Conservation (phyloP, 2,888 invertebrate species). For the Mythimna impura region DNA sequence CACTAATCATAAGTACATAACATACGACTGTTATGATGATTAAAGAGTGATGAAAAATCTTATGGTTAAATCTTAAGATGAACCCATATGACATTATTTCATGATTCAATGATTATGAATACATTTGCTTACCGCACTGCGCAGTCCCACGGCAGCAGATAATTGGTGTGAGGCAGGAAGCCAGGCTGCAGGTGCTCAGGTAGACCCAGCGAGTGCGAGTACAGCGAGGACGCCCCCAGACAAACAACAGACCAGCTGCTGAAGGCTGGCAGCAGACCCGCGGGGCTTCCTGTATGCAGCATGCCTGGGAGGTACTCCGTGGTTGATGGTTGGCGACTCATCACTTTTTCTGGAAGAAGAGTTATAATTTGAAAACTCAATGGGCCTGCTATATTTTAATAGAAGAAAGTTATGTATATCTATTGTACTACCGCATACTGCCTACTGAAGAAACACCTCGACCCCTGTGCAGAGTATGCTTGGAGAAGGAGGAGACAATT, state of each 20-base stretch:
- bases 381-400: too few species aligned
- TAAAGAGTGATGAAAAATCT: too few species aligned
- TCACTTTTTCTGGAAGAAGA: slow-evolving; percentile 87
- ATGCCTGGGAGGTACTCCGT: slow-evolving; percentile 98
- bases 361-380: background rate
- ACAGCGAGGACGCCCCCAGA: slow-evolving; percentile 96
- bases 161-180: slow-evolving; percentile 96
- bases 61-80: too few species aligned
- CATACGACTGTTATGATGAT: too few species aligned
- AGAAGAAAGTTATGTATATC: too few species aligned
- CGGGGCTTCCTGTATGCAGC: slow-evolving; percentile 95
- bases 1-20: too few species aligned
- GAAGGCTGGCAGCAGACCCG: slow-evolving; percentile 95
- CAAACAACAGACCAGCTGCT: slow-evolving; percentile 97
- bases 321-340: slow-evolving; percentile 94
- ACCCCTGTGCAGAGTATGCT: too few species aligned
- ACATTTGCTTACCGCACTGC: slow-evolving; percentile 75
- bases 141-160: slow-evolving; percentile 97
- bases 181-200: slow-evolving; percentile 96
- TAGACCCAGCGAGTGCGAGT: slow-evolving; percentile 96
- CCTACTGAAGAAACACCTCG: too few species aligned
- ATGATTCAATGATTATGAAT: too few species aligned
- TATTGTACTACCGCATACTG: too few species aligned
- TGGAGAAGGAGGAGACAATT: too few species aligned
- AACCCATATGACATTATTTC: too few species aligned